These are phyloP conservation scores for Phylloscopus trochilus DNA, from an alignment of 2,113 vertebrate species.

Conservation along the genomic window DNA sequence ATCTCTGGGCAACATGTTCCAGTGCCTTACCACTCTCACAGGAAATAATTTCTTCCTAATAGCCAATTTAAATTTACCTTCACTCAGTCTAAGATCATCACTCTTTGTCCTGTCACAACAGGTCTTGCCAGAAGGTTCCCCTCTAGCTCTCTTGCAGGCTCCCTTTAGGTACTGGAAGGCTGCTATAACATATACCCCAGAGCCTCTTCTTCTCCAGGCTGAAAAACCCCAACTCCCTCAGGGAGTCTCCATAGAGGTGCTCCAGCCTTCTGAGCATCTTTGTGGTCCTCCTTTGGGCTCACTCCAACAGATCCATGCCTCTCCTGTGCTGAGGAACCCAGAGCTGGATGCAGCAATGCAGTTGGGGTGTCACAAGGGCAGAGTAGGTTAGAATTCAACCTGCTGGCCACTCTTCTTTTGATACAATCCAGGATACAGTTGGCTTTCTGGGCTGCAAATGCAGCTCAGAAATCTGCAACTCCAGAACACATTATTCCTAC, in stretches of 20 bases:
- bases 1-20: background rate
- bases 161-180: background rate
- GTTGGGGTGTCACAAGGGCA: fast-evolving
- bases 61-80: background rate
- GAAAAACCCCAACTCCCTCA: background rate
- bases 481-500: background rate
- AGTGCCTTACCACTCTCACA: background rate
- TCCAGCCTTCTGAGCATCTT: background rate
- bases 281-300: background rate
- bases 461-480: background rate
- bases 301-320: background rate
- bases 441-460: background rate
- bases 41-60: background rate
- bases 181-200: background rate
- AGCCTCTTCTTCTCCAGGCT: background rate
- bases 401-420: background rate
- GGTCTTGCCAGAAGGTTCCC: background rate
- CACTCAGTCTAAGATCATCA: background rate
- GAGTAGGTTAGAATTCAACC: background rate
- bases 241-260: background rate
- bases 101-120: background rate
- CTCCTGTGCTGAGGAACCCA: background rate
- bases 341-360: background rate
- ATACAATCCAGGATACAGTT: background rate
- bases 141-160: background rate